A percentile compares a stretch with the other conserved stretches of the same genome.
These are phyloP conservation scores for Oncorhynchus tshawytscha DNA, from an alignment of 2,113 vertebrate species.

Conservation along the genomic window DNA sequence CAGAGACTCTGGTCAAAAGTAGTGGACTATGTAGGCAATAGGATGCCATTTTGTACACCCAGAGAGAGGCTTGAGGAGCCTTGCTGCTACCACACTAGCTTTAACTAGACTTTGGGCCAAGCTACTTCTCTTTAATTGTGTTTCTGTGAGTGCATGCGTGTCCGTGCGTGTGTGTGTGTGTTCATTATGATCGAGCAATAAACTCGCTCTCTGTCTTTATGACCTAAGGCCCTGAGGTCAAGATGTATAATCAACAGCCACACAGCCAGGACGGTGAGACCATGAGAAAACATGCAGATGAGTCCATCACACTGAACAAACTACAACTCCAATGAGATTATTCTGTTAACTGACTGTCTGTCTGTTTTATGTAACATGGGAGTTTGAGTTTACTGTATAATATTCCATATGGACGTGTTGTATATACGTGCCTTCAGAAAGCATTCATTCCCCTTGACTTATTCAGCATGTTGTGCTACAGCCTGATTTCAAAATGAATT, in stretches of 20 bases:
- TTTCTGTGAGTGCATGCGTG: background rate
- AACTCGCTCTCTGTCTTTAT: background rate
- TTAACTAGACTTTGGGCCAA: constrained; percentile 12
- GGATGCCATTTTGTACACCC: background rate
- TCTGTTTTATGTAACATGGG: no score
- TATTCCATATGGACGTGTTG: no score
- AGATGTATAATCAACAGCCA: background rate
- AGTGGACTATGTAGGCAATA: background rate
- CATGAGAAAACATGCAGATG: background rate
- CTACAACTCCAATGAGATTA: constrained; percentile 5
- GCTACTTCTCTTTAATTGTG: constrained; percentile 12
- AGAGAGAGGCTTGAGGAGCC: constrained; percentile 7
- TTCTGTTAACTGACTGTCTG: background rate
- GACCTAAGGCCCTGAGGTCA: background rate
- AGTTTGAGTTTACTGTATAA: no score
- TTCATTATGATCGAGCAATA: background rate
- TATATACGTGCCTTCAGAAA: no score
- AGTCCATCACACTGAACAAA: constrained; percentile 12
- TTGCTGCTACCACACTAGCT: constrained; percentile 18
- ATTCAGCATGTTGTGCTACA: no score
- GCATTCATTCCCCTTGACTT: no score
- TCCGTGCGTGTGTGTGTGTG: background rate
- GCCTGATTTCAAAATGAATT: no score
- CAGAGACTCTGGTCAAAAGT: no score
- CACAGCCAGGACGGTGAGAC: background rate